Evolutionary conservation across 2,113 vertebrate genomes (phyloP).

Genomic region (Lathamus discolor): DNA sequence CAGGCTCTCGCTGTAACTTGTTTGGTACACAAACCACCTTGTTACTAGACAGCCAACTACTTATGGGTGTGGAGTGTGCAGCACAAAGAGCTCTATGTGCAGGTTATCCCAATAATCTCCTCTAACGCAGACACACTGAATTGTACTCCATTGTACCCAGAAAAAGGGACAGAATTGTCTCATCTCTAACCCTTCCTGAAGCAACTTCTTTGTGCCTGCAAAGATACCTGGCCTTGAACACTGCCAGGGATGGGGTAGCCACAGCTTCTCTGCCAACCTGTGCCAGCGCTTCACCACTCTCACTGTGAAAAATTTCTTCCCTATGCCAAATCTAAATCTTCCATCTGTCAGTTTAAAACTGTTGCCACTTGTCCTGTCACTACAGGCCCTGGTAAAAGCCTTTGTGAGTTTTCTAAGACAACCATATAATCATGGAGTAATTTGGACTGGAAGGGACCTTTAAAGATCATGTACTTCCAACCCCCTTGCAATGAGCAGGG

Average conservation of each 20-base stretch:
- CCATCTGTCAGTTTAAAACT: background rate
- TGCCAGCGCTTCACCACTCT: background rate
- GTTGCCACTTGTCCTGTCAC: background rate
- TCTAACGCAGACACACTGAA: background rate
- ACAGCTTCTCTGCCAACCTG: background rate
- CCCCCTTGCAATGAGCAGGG: background rate
- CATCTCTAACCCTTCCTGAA: background rate
- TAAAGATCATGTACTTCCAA: background rate
- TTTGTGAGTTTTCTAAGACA: background rate
- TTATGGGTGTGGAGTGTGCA: background rate
- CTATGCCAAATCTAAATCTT: background rate
- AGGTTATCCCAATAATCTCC: background rate
- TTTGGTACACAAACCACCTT: constrained; percentile 24
- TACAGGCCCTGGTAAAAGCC: background rate
- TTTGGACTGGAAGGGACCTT: background rate
- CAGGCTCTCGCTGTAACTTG: background rate
- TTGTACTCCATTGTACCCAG: accelerated
- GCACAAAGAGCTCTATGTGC: background rate
- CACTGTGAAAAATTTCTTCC: background rate
- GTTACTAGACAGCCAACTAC: background rate
- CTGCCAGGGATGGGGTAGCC: background rate
- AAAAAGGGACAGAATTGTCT: background rate
- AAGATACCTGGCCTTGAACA: background rate
- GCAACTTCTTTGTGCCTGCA: background rate
- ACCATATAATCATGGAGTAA: background rate